These are phyloP conservation scores for Heteromormyrus szaboi DNA, from an alignment of 2,797 vertebrate genomes.

Conservation along the genomic window DNA sequence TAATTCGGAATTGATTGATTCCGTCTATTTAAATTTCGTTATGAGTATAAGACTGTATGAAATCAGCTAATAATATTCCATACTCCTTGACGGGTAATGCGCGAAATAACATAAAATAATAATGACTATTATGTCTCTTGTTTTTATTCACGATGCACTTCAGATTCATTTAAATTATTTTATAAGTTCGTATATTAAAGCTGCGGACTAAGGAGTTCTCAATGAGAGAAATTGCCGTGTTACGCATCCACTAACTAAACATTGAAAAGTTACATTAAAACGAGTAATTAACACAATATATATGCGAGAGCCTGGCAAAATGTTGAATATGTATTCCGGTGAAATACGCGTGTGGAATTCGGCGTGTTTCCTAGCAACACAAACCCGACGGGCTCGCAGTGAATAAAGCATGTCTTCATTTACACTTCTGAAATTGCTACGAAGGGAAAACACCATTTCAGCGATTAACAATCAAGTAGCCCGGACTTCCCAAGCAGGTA, in stretches of 20 bases:
- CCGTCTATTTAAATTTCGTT: background rate
- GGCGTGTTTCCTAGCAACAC: slow-evolving; percentile 33
- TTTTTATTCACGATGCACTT: background rate
- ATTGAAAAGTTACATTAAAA: background rate
- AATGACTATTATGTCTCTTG: background rate
- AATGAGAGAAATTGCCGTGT: background rate
- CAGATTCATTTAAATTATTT: background rate
- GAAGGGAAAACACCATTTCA: background rate
- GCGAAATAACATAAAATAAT: background rate
- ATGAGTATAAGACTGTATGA: background rate
- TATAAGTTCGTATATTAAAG: background rate
- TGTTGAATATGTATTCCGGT: background rate
- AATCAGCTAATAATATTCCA: background rate
- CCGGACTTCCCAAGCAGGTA: slow-evolving; percentile 6
- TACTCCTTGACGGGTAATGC: background rate
- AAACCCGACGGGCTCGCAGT: slow-evolving; percentile 18
- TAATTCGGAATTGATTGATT: background rate
- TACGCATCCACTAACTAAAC: background rate
- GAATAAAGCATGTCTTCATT: slow-evolving; percentile 8
- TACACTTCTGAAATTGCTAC: background rate
- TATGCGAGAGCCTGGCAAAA: background rate
- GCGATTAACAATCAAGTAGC: background rate
- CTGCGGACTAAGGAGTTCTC: background rate
- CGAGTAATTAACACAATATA: background rate
- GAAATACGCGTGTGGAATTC: background rate